Evolutionary conservation across 2,113 vertebrate species (phyloP).

Genomic region (Prolemur simus): DNA sequence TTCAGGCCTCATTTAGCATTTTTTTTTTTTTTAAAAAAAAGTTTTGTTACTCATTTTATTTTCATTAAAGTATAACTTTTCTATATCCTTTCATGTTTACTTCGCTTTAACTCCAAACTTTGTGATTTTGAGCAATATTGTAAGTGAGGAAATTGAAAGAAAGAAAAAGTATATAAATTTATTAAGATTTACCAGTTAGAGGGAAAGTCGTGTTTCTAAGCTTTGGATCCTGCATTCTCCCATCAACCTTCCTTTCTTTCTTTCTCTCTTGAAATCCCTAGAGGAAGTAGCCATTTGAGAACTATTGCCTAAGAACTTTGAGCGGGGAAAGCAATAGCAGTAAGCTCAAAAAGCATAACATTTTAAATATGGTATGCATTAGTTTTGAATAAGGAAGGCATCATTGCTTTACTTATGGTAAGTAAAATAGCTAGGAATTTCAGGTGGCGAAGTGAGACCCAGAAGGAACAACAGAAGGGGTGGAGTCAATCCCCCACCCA

Average conservation of each 20-base stretch:
- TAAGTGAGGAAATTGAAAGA: neutral
- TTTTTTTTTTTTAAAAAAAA: neutral
- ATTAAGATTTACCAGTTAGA: neutral
- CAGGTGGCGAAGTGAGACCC: neutral
- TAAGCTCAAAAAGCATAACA: neutral
- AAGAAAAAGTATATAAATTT: neutral
- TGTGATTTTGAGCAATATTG: neutral
- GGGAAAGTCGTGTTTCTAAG: neutral
- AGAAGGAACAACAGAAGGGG: neutral
- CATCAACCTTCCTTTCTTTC: neutral
- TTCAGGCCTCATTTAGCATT: neutral
- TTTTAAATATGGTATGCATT: neutral
- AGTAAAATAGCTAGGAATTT: neutral
- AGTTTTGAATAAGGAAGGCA: neutral
- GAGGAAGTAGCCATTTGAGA: neutral
- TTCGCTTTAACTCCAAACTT: neutral
- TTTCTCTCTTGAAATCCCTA: neutral
- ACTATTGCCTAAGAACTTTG: neutral
- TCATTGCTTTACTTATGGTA: neutral
- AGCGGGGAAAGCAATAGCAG: neutral
- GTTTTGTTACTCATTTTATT: neutral
- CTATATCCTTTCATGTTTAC: neutral
- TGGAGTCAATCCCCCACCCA: neutral
- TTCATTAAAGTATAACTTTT: neutral
- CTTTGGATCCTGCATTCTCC: neutral